Base-by-base conservation (phyloP, 2,113 vertebrate genomes). In the Trinectes maculatus region DNA sequence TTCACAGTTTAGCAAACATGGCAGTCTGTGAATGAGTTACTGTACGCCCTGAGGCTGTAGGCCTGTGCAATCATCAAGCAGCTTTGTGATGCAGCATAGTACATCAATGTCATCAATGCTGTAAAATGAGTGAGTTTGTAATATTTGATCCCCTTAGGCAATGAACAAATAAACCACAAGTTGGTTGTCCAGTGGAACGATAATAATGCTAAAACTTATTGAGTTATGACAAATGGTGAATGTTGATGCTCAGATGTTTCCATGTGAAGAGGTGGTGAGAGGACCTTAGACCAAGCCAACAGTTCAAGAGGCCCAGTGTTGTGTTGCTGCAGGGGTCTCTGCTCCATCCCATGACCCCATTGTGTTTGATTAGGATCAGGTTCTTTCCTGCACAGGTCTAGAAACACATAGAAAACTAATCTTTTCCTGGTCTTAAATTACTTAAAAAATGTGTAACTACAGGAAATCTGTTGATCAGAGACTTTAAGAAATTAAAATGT, bases 331-430 rank as follows among this genome's bases (percentile, higher is more conserved):
- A 61, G 64, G 63, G 77, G 73, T 79, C 79, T 2, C 58, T 1
- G 51, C 40, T 59, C 63, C 71, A 28, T 72, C 68, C 52, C 71
- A 36, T 52, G 81, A 76, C 69, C 75, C 55, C 48, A 8, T 31
- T 67, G 46, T 84, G 71, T 84, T 87, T 82, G 69, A 74, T 79
- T 18, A 79, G 68, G 65, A 72, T 85, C 64, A 8, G 26, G 70
- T 81, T 85, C 53, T 69, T 36, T 49, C 29, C 15, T 25, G 6
- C 52, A 44, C 29, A 46, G 36, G 39, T 74, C 56, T 36, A 40
- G 42, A 70, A 71, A 71, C 39, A 6, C 29, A 43, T 46, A 34
- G 26, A 53, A 48, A 37, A 75, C 49, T 12, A 37, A 69, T 43
- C 19, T 61, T 18, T 36, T 24, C 73, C 60, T 71, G 51, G 43